phyloP scores from a whole-genome alignment of 1,140 invertebrate species.

The Drosophila ohnishii region DNA sequence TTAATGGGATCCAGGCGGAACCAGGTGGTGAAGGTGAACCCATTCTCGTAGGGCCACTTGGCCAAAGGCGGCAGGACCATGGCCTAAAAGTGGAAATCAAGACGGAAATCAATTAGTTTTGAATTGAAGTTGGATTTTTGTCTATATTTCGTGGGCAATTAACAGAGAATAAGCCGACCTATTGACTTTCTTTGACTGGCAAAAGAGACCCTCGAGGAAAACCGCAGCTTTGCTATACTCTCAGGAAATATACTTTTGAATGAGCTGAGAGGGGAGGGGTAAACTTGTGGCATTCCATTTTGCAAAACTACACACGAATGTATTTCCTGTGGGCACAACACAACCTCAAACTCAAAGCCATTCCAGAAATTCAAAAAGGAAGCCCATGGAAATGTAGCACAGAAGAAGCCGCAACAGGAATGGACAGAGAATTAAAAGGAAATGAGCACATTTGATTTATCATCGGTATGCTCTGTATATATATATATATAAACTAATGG shows the following conservation, averaged over 20 bases:
- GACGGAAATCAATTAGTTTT: not conserved
- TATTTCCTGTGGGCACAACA: slow-evolving; percentile 27
- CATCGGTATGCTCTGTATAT: slow-evolving; percentile 46
- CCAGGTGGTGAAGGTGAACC: slow-evolving; percentile 99
- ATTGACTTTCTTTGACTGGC: slow-evolving; percentile 13
- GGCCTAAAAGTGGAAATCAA: slow-evolving; percentile 86
- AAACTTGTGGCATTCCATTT: slow-evolving; percentile 39
- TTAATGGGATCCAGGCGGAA: slow-evolving; percentile 99
- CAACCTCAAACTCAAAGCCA: slow-evolving; percentile 22
- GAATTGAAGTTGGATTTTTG: not conserved
- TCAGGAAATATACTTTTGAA: slow-evolving; percentile 64
- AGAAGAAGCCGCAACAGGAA: slow-evolving; percentile 48
- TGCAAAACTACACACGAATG: slow-evolving; percentile 17
- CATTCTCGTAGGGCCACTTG: slow-evolving; percentile 99
- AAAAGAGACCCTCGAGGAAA: not conserved
- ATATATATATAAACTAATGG: not conserved
- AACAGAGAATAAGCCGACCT: slow-evolving; percentile 42
- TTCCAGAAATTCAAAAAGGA: slow-evolving; percentile 38
- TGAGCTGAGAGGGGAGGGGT: not conserved
- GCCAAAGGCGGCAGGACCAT: slow-evolving; percentile 97
- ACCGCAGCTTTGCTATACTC: slow-evolving; percentile 3
- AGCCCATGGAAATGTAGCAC: slow-evolving; percentile 1
- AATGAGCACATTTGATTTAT: slow-evolving; percentile 80
- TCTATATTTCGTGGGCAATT: slow-evolving; percentile 14
- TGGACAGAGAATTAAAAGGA: slow-evolving; percentile 77